Percentiles rank a stretch among this genome's conserved stretches.
These are phyloP conservation scores for Scotopteryx bipunctaria DNA, from an alignment of 2,888 invertebrate species.

Conservation along the genomic window DNA sequence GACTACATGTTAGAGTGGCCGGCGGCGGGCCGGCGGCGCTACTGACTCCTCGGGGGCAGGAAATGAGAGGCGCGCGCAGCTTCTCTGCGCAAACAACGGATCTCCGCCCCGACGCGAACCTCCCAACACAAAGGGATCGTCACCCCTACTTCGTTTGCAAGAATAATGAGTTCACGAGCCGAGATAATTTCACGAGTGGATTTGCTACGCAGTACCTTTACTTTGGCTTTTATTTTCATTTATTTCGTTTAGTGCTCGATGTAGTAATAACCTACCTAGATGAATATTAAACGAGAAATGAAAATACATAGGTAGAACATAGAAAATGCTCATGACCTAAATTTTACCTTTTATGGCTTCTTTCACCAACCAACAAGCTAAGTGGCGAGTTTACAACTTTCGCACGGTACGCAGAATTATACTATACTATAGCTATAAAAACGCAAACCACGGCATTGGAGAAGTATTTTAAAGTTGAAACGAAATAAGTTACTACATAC, in stretches of 20 bases:
- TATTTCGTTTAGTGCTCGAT: no score
- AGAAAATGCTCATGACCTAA: background rate
- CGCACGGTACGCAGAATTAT: background rate
- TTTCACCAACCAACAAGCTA: background rate
- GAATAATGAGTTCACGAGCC: conserved; percentile 15
- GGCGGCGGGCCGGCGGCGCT: conserved; percentile 77
- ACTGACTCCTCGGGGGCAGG: conserved; percentile 53
- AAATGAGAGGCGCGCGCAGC: conserved; percentile 61
- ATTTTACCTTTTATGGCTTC: background rate
- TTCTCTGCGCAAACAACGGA: conserved; percentile 78
- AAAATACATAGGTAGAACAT: no score
- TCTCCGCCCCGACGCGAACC: conserved; percentile 50
- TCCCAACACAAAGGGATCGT: conserved; percentile 52
- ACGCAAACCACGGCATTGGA: background rate
- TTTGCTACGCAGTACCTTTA: background rate
- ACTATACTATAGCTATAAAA: background rate
- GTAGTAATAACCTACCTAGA: no score
- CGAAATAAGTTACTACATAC: background rate
- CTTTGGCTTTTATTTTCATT: conserved; percentile 1
- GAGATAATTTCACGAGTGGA: conserved; percentile 22
- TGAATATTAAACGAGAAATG: no score
- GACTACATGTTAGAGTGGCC: conserved; percentile 74
- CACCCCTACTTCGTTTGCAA: conserved; percentile 35
- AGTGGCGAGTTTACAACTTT: background rate
- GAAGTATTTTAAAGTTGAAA: background rate